Evolutionary conservation across 2,888 invertebrate species (phyloP).

Genomic region (Litoditis marina): DNA sequence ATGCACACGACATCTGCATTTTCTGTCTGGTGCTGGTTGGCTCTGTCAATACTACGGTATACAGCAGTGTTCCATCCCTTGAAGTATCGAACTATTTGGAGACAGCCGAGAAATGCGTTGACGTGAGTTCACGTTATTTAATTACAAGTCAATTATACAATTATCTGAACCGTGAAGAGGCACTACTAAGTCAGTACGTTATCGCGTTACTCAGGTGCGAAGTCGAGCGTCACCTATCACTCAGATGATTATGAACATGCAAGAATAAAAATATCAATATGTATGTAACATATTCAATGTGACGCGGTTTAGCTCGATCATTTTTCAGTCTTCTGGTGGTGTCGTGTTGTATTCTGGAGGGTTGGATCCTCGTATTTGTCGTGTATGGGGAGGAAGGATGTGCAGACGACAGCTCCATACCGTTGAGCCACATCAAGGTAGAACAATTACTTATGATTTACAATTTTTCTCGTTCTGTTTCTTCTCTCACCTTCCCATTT

Average conservation of each 20-base stretch:
- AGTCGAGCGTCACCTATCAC: too few relatives aligned
- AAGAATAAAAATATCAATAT: not conserved
- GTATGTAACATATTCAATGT: too few relatives aligned
- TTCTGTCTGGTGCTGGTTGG: constrained; percentile 59
- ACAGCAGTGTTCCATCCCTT: constrained; percentile 58
- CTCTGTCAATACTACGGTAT: constrained; percentile 53
- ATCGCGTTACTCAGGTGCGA: too few relatives aligned
- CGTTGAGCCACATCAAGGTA: constrained; percentile 21
- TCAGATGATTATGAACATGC: too few relatives aligned
- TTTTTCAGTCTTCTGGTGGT: constrained; percentile 35
- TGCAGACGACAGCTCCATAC: constrained; percentile 20
- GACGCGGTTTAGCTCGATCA: too few relatives aligned
- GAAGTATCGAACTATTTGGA: constrained; percentile 56
- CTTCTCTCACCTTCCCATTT: too few relatives aligned
- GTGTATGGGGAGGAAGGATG: constrained; percentile 42
- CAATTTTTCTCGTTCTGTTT: too few relatives aligned
- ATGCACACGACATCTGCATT: constrained; percentile 58
- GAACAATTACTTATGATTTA: too few relatives aligned
- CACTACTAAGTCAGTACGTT: too few relatives aligned
- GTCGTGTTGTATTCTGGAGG: constrained; percentile 35
- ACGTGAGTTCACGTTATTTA: constrained; percentile 21
- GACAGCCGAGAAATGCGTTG: constrained; percentile 55
- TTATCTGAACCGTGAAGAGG: too few relatives aligned
- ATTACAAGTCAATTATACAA: too few relatives aligned
- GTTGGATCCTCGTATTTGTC: constrained; percentile 50